Evolutionary conservation across 2,797 vertebrate species (phyloP).

Genomic region (Simalia tracyae): DNA sequence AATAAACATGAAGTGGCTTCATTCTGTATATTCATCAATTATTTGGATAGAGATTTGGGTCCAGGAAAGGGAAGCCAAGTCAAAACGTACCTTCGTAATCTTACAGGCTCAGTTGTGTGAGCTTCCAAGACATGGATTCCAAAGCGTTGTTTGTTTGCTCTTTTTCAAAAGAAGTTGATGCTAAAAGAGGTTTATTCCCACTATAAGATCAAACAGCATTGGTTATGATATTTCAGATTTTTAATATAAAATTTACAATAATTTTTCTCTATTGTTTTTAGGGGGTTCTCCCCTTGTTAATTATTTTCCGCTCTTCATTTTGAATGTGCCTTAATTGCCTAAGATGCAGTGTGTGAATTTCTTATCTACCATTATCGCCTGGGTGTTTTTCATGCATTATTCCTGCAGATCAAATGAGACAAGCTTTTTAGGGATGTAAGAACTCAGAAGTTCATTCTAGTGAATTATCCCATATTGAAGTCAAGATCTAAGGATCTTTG

Average conservation of each 20-base stretch:
- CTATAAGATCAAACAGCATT: background rate
- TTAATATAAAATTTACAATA: background rate
- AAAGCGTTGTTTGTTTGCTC: background rate
- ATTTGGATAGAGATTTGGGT: conserved; percentile 54
- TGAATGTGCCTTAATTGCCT: conserved; percentile 5
- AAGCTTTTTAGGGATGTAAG: background rate
- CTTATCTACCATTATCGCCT: background rate
- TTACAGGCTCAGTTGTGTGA: background rate
- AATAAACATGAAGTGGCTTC: conserved; percentile 68
- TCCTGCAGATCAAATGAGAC: background rate
- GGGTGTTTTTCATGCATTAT: background rate
- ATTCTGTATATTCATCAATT: conserved; percentile 57
- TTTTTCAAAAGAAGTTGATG: background rate
- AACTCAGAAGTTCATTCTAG: background rate
- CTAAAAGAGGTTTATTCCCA: background rate
- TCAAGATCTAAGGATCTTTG: background rate
- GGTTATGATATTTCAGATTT: background rate
- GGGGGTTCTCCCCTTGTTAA: background rate
- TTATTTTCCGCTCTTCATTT: background rate
- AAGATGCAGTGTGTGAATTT: conserved; percentile 16
- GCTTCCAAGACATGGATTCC: background rate
- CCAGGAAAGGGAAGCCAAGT: conserved; percentile 33
- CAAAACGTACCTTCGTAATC: conserved; percentile 25
- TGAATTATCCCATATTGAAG: background rate
- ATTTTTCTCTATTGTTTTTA: conserved; percentile 1